Base-by-base conservation (phyloP, 2,113 vertebrate genomes). In the Forbesichthys papilliferus region DNA sequence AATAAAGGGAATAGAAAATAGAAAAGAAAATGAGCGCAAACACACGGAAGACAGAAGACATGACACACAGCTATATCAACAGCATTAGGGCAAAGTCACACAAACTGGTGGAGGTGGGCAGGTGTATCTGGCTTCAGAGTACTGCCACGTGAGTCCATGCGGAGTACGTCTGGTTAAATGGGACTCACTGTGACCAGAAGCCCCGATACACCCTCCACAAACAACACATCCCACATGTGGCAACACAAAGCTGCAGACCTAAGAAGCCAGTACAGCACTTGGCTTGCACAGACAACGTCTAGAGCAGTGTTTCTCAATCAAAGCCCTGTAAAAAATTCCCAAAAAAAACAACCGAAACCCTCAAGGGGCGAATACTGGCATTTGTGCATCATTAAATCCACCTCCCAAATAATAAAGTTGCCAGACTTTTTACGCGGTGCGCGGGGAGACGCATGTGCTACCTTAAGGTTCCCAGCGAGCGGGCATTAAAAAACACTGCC, bases 291-390 rank as follows among this genome's bases (percentile, higher is more conserved):
- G 68, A 82, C 73, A 92, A 90, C 71, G 84, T 56, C 27, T 64
- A 77, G 79, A 73, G 79, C 82, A 88, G 86, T 84, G 82, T 75
- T 82, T 79, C 36, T 59, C 54, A 56, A 80, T 82, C 75, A 78
- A 67, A 79, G 77, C 64, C 65, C 51, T 65, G 74, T 69, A 33
- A 59, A 27, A 3, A 27, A 27, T 16, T 16, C 16, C 16, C 2
- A 27, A 27, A 27, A 27, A 27, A 3, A 27, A 27, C 27, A 27
- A 27, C 1, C 61, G 61, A 77, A 81, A 71, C 63, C 42, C 69
- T 75, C 51, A 9, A 60, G 71, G 71, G 74, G 58, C 48, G 14
- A 48, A 52, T 12, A 4, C 55, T 55, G 75, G 64, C 14, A 64
- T 69, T 78, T 53, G 36, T 27, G 70, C 42, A 65, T 58, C 54